Evolutionary conservation across 2,888 invertebrate species (phyloP), one percentile per base, ranked within the genome.

Genomic region (Eulithis testata): DNA sequence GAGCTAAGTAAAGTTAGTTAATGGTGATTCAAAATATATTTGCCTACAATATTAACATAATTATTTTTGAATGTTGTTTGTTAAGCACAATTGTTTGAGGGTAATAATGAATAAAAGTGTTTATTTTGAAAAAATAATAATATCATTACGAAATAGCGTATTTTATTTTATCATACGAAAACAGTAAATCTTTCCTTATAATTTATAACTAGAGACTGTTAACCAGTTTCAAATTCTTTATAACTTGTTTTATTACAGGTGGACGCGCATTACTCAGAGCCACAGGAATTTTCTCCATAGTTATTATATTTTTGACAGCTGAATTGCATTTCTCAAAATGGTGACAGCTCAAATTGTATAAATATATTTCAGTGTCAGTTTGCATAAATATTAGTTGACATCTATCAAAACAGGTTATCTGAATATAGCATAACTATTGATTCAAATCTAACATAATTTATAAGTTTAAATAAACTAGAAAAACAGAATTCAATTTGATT

Each of bases 111-210:
- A 43, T 43, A 43, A 43, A 43, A 11, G 43, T 43, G 43, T 43
- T 43, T 43, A 43, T 43, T 43, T 43, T 43, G 11, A 43, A 43
- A 11, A 43, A 31, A 31, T 31, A 43, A 43, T 43, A 43, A 43
- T 43, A 11, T 43, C 11, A 43, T 43, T 43, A 43, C 43, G 11
- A 43, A 43, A 43, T 43, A 11, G 43, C 43, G 9, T 11, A 11
- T 43, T 43, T 43, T 43, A 43, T 43, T 43, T 43, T 43, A 43
- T 43, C 43, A 43, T 43, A 43, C 43, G 43, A 43, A 43, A 43
- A 43, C 43, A 43, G 43, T 43, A 43, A 7, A 43, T 43, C 43
- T 43, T 43, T 43, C 43, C 43, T 11, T 43, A 11, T 43, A 43
- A 43, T 43, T 43, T 11, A 43, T 43, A 43, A 43, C 43, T 43